Conservation (phyloP, 1,140 invertebrate species). For the Potamilus streckersoni region DNA sequence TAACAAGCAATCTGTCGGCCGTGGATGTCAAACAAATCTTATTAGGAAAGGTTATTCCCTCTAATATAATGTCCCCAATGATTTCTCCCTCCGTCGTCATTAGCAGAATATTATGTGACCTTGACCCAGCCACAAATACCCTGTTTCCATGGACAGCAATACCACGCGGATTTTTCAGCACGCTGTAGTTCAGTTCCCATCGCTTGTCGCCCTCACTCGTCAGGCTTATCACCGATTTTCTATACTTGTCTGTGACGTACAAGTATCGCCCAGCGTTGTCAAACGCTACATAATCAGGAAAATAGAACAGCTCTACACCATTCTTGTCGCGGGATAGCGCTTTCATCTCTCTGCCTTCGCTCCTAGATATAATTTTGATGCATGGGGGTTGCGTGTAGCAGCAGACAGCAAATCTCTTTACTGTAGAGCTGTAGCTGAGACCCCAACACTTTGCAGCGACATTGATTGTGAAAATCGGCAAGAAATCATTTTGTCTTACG, state of each 20-base stretch:
- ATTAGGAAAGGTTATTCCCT: constrained; percentile 31
- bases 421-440: constrained; percentile 19
- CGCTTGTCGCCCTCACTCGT: constrained; percentile 34
- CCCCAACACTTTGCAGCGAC: constrained; percentile 39
- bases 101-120: constrained; percentile 33
- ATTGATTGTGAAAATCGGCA: constrained; percentile 24
- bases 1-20: constrained; percentile 32
- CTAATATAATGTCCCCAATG: constrained; percentile 28
- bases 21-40: constrained; percentile 29
- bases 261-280: constrained; percentile 31
- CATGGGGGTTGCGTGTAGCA: constrained; percentile 37
- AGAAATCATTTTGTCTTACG: constrained; percentile 27
- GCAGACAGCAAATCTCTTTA: constrained; percentile 35
- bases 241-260: constrained; percentile 37
- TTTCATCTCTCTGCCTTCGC: constrained; percentile 33
- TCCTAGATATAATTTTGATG: constrained; percentile 33
- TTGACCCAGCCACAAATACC: constrained; percentile 34
- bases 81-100: constrained; percentile 33
- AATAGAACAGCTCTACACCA: constrained; percentile 38
- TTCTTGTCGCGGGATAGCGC: constrained; percentile 26
- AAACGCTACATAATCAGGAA: constrained; percentile 37
- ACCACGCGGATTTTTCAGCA: constrained; percentile 34
- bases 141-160: constrained; percentile 27
- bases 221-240: constrained; percentile 34
- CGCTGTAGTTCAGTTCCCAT: constrained; percentile 32